Evolutionary conservation across 1,140 invertebrate genomes (phyloP).

Genomic region (Orchestia grillus): DNA sequence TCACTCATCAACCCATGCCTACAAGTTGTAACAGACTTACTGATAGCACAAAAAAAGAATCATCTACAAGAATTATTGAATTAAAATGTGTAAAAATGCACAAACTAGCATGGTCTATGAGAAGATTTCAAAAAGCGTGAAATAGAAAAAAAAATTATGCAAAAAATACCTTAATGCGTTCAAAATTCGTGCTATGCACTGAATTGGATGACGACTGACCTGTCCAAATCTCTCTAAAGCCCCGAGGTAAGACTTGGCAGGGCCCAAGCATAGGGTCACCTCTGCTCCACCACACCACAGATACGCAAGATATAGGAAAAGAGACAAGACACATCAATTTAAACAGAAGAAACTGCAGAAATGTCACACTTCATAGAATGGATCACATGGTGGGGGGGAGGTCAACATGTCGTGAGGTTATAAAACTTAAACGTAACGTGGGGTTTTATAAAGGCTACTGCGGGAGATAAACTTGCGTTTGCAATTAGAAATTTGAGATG

Average conservation of each 20-base stretch:
- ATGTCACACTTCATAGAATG: slow-evolving; percentile 4
- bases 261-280: slow-evolving; percentile 49
- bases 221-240: slow-evolving; percentile 45
- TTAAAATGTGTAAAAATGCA: slow-evolving; percentile 18
- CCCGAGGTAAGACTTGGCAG: slow-evolving; percentile 41
- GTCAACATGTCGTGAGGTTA: not conserved
- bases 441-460: not conserved
- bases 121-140: slow-evolving; percentile 46
- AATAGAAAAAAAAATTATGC: slow-evolving; percentile 22
- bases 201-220: slow-evolving; percentile 25
- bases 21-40: not conserved
- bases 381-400: not conserved
- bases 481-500: not conserved
- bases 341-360: slow-evolving; percentile 16
- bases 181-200: slow-evolving; percentile 50
- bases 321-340: slow-evolving; percentile 52
- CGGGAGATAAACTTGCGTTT: not conserved
- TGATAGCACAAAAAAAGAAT: slow-evolving; percentile 10
- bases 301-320: slow-evolving; percentile 30
- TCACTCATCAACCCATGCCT: slow-evolving; percentile 10
- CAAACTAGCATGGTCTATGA: not conserved
- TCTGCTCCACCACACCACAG: slow-evolving; percentile 24
- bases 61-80: slow-evolving; percentile 2
- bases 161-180: slow-evolving; percentile 47
- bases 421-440: not conserved